Evolutionary conservation across 2,113 vertebrate species (phyloP).

Genomic region (Triplophysa tibetana): DNA sequence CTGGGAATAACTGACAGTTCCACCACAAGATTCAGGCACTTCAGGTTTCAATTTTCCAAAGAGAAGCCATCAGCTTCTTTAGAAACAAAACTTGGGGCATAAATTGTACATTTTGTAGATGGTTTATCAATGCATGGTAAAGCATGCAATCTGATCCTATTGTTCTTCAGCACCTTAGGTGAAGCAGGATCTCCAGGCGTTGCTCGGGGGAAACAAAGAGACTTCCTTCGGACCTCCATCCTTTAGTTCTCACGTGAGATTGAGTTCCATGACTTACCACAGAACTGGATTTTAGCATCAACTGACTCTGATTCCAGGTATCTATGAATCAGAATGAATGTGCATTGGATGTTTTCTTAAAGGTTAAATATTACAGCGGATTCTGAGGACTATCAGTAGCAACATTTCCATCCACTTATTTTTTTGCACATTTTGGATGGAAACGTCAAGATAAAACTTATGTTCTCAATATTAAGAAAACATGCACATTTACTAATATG

Average conservation of each 20-base stretch:
- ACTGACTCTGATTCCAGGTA: neutral
- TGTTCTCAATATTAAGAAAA: too few species aligned
- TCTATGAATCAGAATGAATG: neutral
- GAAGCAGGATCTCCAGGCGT: conserved; percentile 47
- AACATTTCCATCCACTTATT: too few species aligned
- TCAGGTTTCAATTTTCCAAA: conserved; percentile 7
- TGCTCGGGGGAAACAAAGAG: conserved; percentile 54
- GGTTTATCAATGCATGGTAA: conserved; percentile 43
- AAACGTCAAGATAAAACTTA: too few species aligned
- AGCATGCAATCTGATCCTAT: conserved; percentile 54
- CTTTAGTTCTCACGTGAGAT: conserved; percentile 48
- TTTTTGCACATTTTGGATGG: too few species aligned
- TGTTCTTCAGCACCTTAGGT: conserved; percentile 47
- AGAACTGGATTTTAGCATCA: neutral
- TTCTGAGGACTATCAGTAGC: neutral
- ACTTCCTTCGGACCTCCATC: conserved; percentile 45
- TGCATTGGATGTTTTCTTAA: neutral
- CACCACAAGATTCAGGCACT: conserved; percentile 27
- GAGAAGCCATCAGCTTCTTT: conserved; percentile 51
- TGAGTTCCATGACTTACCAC: conserved; percentile 35
- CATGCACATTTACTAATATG: too few species aligned
- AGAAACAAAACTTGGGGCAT: conserved; percentile 51
- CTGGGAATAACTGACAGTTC: conserved; percentile 11
- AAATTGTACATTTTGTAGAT: conserved; percentile 53
- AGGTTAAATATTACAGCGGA: neutral